These are phyloP conservation scores for Alauda arvensis DNA, from an alignment of 2,797 vertebrate species.

Conservation along the genomic window DNA sequence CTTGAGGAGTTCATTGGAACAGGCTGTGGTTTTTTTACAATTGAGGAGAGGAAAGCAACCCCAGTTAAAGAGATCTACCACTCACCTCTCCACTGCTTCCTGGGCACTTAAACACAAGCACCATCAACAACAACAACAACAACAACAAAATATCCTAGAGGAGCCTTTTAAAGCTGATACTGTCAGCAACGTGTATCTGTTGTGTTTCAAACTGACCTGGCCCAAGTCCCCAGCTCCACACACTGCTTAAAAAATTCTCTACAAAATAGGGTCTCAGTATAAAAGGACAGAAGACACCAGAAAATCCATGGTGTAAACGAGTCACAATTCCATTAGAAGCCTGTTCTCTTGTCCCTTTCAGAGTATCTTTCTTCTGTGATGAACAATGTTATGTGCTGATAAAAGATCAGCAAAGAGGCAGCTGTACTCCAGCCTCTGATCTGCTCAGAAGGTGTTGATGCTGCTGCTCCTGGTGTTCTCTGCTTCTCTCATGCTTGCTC, in stretches of 20 bases:
- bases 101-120: background rate
- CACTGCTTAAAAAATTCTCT: background rate
- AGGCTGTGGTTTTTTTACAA: background rate
- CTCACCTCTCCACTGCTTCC: background rate
- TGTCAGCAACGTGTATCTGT: background rate
- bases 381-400: constrained; percentile 14
- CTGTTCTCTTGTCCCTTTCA: background rate
- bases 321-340: background rate
- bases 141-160: background rate
- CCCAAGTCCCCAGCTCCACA: background rate
- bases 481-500: background rate
- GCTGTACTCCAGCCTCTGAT: background rate
- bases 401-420: constrained; percentile 5
- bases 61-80: background rate
- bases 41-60: background rate
- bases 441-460: background rate
- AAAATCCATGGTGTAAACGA: background rate
- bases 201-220: background rate
- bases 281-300: background rate
- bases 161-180: background rate
- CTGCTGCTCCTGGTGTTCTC: background rate
- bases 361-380: background rate
- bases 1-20: background rate
- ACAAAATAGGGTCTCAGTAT: background rate
- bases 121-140: background rate